These are phyloP conservation scores for Rafetus swinhoei DNA, from an alignment of 2,113 vertebrate species.

Conservation along the genomic window DNA sequence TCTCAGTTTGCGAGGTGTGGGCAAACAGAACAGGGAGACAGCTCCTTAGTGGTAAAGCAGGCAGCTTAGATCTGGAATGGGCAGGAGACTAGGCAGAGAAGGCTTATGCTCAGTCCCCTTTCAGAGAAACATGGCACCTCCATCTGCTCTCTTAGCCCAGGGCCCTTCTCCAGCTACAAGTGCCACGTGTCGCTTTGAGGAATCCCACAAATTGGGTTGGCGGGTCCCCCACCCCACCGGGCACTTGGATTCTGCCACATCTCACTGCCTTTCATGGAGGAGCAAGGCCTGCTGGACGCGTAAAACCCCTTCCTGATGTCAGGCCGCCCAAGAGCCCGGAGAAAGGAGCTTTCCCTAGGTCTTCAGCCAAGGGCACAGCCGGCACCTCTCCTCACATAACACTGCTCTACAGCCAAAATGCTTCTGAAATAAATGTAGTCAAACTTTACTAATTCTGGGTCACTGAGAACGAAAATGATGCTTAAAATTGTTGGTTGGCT, in stretches of 20 bases:
- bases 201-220: not conserved
- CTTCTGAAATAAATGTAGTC: no score
- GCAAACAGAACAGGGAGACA: not conserved
- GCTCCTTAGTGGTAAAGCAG: not conserved
- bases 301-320: not conserved
- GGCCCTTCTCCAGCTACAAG: not conserved
- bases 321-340: not conserved
- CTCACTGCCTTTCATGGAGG: accelerated
- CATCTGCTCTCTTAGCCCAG: not conserved
- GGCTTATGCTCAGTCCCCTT: not conserved
- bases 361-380: not conserved
- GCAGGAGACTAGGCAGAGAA: not conserved
- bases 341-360: not conserved
- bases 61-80: not conserved
- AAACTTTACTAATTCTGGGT: no score
- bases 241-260: not conserved
- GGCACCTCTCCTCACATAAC: not conserved
- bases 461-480: no score
- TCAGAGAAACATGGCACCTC: not conserved
- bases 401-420: no score
- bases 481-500: no score
- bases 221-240: not conserved
- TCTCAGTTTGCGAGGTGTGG: not conserved
- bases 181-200: not conserved
- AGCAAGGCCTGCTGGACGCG: no score